Conservation (phyloP, 2,113 vertebrate species). For the Forbesichthys papilliferus region DNA sequence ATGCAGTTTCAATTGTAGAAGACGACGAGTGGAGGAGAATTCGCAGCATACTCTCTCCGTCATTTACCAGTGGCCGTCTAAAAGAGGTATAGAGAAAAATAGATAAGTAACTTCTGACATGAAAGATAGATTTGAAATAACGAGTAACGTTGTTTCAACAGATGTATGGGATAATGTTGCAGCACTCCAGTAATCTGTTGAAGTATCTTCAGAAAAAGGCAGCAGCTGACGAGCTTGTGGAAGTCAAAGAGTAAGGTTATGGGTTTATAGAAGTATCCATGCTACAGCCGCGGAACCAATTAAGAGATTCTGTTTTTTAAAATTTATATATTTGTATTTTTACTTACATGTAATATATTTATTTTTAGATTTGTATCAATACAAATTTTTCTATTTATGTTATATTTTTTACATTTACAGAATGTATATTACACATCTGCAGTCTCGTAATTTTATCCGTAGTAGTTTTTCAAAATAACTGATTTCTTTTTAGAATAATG, state of each 20-base stretch:
- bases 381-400: too few relatives aligned
- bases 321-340: neutral
- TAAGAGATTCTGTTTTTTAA: neutral
- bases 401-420: too few relatives aligned
- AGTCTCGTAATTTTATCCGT: too few relatives aligned
- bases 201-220: slow-evolving; percentile 61
- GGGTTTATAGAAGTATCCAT: neutral
- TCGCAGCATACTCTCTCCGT: slow-evolving; percentile 78
- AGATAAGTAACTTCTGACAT: neutral
- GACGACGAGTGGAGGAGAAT: slow-evolving; percentile 84
- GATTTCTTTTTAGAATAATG: too few relatives aligned
- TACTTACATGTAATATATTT: neutral
- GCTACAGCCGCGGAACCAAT: neutral
- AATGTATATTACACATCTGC: too few relatives aligned
- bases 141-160: slow-evolving; percentile 52
- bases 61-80: slow-evolving; percentile 84
- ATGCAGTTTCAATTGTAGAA: slow-evolving; percentile 54
- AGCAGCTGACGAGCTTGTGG: slow-evolving; percentile 42
- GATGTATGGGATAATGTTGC: slow-evolving; percentile 83
- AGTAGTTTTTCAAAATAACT: too few relatives aligned
- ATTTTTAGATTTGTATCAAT: too few relatives aligned
- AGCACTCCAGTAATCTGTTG: slow-evolving; percentile 73
- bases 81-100: slow-evolving; percentile 76
- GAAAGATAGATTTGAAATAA: neutral
- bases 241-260: slow-evolving; percentile 79